Base-by-base conservation (phyloP, 2,797 vertebrate species). In the Sternotherus odoratus region DNA sequence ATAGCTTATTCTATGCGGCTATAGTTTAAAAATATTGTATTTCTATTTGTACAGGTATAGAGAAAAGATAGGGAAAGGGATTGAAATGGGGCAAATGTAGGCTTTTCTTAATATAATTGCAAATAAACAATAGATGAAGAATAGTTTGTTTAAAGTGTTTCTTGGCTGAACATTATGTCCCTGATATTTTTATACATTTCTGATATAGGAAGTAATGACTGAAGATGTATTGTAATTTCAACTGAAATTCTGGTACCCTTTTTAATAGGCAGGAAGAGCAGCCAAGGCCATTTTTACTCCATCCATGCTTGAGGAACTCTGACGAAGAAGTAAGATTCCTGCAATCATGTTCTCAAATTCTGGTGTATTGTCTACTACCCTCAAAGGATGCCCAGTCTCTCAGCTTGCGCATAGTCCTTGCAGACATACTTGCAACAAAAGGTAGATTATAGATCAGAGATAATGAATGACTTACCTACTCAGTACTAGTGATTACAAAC, bases 361-460 rank as follows among this genome's bases (percentile, higher is more conserved):
- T 99, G 95, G 98, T 99, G 96, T 98, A 98, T 75, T 99, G 99
- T 97, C 98, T 99, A 91, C 98, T 99, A 81, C 99, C 99, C n/a
- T 98, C 98, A 49, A 99, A 99, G 96, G 99, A 99, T 89, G 98
- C 98, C 96, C 98, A 98, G 97, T 99, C 99, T 87, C 98, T 98
- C 93, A 99, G 98, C 94, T 98, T 99, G 94, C 99, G 99, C 91
- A 98, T 98, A 96, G 98, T 99, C 97, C 99, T 99, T 90, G 98
- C 99, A 90, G 99, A 99, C 98, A 99, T 99, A 96, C 98, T 99
- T 96, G 98, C 99, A 92, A 98, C 97, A 89, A 99, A 99, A 99
- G 98, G 99, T 99, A 97, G 94, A 95, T 83, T 81, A 79, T 93
- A 90, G 60, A 94, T 85, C 80, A 86, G 90, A 92, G 56, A 92